phyloP scores from a whole-genome alignment of 2,888 invertebrate species.

The Phalangium opilio region DNA sequence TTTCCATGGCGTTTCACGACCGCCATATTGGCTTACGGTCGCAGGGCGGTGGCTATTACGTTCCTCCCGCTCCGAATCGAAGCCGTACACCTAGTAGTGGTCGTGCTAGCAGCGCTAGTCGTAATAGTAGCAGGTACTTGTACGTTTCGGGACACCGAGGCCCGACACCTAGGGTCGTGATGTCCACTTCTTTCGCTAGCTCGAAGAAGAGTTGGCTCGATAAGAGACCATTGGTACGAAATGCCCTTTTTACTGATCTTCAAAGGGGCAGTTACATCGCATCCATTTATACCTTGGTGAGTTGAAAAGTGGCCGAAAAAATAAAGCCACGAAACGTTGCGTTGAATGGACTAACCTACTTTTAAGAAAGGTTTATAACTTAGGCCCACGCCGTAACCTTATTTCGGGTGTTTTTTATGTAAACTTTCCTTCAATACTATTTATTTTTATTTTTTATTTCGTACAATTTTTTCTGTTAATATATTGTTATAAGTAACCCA shows the following conservation, averaged over 20 bases:
- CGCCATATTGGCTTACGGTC: no score
- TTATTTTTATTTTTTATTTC: slow-evolving; percentile 1
- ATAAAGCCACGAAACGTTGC: background rate
- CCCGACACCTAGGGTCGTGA: background rate
- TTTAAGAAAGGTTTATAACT: background rate
- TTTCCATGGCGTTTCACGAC: no score
- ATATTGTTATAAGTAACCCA: no score
- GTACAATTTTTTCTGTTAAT: no score
- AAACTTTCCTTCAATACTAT: background rate
- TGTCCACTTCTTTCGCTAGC: background rate
- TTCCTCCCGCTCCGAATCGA: no score
- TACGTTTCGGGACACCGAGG: no score
- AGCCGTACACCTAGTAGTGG: no score
- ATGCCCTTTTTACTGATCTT: slow-evolving; percentile 64
- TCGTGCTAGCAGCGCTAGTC: no score
- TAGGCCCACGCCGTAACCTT: background rate
- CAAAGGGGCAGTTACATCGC: slow-evolving; percentile 66
- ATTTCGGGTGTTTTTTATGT: no score
- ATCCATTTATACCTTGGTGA: slow-evolving; percentile 61
- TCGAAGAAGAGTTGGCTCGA: slow-evolving; percentile 19
- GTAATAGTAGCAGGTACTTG: no score
- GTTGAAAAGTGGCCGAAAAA: slow-evolving; percentile 23
- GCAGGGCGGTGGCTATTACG: no score
- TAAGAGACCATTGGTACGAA: slow-evolving; percentile 55
- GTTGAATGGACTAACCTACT: background rate